Percentiles rank a stretch among this genome's conserved stretches.
Conservation (phyloP, 2,888 invertebrate species). For the Cheilosia variabilis region DNA sequence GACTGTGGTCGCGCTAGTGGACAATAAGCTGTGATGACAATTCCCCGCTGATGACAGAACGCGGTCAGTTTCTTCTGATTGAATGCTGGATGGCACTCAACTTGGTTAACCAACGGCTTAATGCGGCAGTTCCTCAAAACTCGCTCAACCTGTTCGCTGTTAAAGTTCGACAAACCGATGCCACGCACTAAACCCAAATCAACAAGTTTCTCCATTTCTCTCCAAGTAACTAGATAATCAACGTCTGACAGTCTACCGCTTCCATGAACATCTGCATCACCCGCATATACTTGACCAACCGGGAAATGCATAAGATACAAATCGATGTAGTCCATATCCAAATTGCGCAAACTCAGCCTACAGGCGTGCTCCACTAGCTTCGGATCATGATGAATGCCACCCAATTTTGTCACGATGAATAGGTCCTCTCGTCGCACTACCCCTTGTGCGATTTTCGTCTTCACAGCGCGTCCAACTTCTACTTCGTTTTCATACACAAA, state of each 20-base stretch:
- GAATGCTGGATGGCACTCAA: constrained; percentile 82
- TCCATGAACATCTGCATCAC: constrained; percentile 84
- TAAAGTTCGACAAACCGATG: constrained; percentile 82
- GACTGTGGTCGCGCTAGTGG: constrained; percentile 88
- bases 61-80: constrained; percentile 86
- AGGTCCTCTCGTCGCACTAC: constrained; percentile 83
- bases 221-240: constrained; percentile 82
- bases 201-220: constrained; percentile 81
- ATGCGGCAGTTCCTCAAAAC: constrained; percentile 80
- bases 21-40: constrained; percentile 89
- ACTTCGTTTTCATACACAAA: constrained; percentile 84
- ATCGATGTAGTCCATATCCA: constrained; percentile 90
- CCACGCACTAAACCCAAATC: constrained; percentile 80
- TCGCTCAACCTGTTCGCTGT: constrained; percentile 81
- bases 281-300: constrained; percentile 85
- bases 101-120: constrained; percentile 82
- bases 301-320: constrained; percentile 93
- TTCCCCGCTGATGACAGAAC: constrained; percentile 87
- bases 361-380: constrained; percentile 88
- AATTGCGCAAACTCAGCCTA: constrained; percentile 86
- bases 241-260: constrained; percentile 79
- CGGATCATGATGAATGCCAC: constrained; percentile 86
- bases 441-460: constrained; percentile 83
- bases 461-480: constrained; percentile 84
- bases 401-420: constrained; percentile 81